Percentiles rank a stretch among this genome's conserved stretches.
phyloP scores from a whole-genome alignment of 1,140 invertebrate species.

The Procambarus virginalis region DNA sequence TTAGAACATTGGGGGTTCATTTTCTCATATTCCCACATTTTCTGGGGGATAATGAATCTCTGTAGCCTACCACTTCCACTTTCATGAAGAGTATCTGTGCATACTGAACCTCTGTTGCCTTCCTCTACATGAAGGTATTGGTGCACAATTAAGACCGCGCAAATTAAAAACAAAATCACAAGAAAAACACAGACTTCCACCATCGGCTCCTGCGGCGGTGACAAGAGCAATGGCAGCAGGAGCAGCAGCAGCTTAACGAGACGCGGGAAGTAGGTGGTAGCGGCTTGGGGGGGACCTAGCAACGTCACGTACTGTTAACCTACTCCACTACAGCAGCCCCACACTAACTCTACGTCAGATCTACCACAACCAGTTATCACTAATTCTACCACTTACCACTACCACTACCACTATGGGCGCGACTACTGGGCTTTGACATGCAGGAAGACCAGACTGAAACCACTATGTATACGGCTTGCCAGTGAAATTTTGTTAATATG shows the following conservation, averaged over 20 bases:
- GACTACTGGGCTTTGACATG: neutral
- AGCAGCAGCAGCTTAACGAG: neutral
- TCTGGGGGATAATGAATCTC: no score
- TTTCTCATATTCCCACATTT: no score
- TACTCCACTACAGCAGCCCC: constrained; percentile 23
- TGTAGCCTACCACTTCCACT: no score
- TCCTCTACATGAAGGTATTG: no score
- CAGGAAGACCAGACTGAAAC: neutral
- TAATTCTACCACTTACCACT: constrained; percentile 39
- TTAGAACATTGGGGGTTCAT: no score
- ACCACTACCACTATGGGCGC: constrained; percentile 12
- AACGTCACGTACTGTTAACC: constrained; percentile 13
- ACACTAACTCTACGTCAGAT: neutral
- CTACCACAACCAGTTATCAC: constrained; percentile 39
- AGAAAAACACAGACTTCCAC: neutral
- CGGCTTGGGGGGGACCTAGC: constrained; percentile 6
- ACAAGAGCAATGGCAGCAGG: neutral
- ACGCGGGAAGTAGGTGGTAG: constrained; percentile 25
- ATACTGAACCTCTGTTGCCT: no score
- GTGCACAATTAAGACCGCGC: no score
- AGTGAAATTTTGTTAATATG: neutral
- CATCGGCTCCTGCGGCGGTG: neutral
- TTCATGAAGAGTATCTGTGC: no score
- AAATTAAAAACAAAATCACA: no score
- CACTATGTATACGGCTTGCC: neutral